Evolutionary conservation across 2,113 vertebrate genomes (phyloP), one percentile per base, ranked within the genome.

Genomic region (Oriolus oriolus): DNA sequence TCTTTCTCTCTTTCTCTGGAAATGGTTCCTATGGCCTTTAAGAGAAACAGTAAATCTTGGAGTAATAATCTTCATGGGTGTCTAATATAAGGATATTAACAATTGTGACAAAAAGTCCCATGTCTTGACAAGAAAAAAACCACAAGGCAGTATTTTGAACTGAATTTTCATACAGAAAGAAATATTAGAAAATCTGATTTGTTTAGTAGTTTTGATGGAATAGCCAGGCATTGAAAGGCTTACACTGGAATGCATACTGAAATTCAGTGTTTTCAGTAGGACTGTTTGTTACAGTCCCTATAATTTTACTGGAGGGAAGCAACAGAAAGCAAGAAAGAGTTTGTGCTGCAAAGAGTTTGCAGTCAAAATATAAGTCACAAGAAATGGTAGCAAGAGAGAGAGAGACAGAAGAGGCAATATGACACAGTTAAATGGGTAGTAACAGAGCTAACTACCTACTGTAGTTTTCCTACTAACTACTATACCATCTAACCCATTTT

Each of bases 381-480:
- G 14, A 26, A 81, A 60, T 16, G 2, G 7, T 14, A 57, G 4
- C 9, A 56, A 60, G 23, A 82, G 11, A 68, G 30, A 41, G 21
- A 15, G 10, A 71, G 28, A 2, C 1, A 33, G 35, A 81, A 87
- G 16, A 86, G 10, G 7, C 12, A 39, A 31, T 42, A 7, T 54
- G 10, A 37, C 6, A 60, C 2, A 0, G 16, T 44, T 44, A 27
- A 5, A 12, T 13, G 24, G 1, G 2, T 20, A 53, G 11, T 44
- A 75, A 70, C 10, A 54, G 8, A 70, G 5, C 1, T 59, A 26
- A 37, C 3, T 17, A 49, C 6, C 5, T 57, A 4, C 1, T 2
- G 20, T 13, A 37, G 3, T 3, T 56, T 60, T 87, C 18, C 20
- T 68, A 19, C 4, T 16, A 7, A 39, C 9, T 68, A 27, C 13